Evolutionary conservation across 2,888 invertebrate species (phyloP).

Genomic region (Unio pictorum): DNA sequence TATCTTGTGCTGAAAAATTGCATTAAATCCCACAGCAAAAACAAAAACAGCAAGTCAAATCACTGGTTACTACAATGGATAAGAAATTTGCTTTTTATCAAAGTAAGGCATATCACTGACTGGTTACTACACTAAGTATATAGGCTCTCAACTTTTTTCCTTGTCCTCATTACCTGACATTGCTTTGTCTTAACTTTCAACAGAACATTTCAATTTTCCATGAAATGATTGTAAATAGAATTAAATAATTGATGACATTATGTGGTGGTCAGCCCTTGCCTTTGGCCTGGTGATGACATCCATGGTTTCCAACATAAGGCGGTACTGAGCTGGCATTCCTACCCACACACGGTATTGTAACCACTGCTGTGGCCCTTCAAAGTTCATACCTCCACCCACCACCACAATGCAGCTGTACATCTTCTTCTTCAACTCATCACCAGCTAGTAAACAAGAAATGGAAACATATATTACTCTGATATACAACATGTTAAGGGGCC

Average conservation of each 20-base stretch:
- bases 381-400: constrained; percentile 93
- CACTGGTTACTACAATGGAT: too few relatives aligned
- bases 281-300: constrained; percentile 93
- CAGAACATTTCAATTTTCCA: neutral
- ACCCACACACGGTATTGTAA: constrained; percentile 87
- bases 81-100: too few relatives aligned
- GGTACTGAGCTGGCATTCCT: constrained; percentile 85
- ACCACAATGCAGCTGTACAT: constrained; percentile 94
- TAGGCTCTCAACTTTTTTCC: too few relatives aligned
- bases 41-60: too few relatives aligned
- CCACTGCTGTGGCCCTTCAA: constrained; percentile 88
- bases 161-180: too few relatives aligned
- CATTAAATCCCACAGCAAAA: too few relatives aligned
- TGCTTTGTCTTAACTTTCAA: too few relatives aligned
- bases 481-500: too few relatives aligned
- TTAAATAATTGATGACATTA: neutral
- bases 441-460: constrained; percentile 72
- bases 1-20: too few relatives aligned
- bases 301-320: constrained; percentile 79
- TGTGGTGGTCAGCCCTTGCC: constrained; percentile 68
- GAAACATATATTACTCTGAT: too few relatives aligned
- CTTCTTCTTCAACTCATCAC: constrained; percentile 90
- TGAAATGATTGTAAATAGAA: neutral
- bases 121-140: too few relatives aligned
- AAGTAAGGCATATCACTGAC: too few relatives aligned